Percentiles rank a stretch among this genome's conserved stretches.
phyloP scores from a whole-genome alignment of 2,888 invertebrate species.

The Chrysolina haemoptera region DNA sequence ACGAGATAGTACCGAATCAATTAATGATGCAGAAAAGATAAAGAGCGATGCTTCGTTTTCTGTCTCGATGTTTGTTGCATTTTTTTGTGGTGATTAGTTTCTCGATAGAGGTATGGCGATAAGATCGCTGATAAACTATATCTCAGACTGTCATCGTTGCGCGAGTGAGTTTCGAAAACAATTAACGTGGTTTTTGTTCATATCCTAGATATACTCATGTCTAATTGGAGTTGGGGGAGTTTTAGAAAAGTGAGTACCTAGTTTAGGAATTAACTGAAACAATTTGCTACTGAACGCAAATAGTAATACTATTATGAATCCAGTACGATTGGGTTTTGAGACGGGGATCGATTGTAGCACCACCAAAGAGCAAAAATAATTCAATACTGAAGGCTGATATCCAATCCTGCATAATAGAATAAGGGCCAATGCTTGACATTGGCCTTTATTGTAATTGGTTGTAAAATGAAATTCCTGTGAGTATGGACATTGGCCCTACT shows the following conservation, averaged over 20 bases:
- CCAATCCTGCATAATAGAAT: no score
- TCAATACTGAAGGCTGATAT: no score
- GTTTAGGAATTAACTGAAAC: no score
- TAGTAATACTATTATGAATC: no score
- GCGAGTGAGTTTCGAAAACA: neutral
- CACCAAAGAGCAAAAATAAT: no score
- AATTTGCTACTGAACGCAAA: no score
- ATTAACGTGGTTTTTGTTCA: neutral
- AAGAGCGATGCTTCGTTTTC: slow-evolving; percentile 8
- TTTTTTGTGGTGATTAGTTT: neutral
- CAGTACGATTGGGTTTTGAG: no score
- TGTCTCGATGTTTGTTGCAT: neutral
- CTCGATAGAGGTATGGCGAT: neutral
- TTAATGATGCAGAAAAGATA: neutral
- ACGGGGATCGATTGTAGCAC: no score
- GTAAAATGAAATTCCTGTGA: no score
- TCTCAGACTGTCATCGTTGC: neutral
- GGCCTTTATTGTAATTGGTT: no score
- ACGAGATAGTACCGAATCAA: slow-evolving; percentile 14
- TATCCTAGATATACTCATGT: neutral
- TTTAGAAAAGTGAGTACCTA: neutral
- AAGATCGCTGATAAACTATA: slow-evolving; percentile 2
- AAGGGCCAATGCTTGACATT: no score
- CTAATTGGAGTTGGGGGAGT: slow-evolving; percentile 13
- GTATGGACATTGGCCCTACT: no score